Evolutionary conservation across 2,888 invertebrate species (phyloP).

Genomic region (Tiphia femorata): DNA sequence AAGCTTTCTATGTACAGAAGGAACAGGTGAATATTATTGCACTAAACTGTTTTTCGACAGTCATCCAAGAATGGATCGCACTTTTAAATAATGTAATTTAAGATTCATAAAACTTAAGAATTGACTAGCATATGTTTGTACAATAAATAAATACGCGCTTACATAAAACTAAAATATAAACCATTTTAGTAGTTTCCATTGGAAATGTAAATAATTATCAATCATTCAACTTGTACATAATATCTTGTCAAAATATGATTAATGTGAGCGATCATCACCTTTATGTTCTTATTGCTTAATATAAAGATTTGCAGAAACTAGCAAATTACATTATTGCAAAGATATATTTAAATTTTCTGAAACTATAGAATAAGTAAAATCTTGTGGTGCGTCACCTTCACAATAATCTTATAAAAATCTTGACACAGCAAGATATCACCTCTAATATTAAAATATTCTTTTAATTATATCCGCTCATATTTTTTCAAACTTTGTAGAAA

Average conservation of each 20-base stretch:
- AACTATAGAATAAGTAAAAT: conserved; percentile 18
- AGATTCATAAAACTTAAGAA: no score
- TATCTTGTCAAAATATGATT: not conserved
- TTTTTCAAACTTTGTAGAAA: conserved; percentile 4
- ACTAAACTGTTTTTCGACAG: conserved; percentile 48
- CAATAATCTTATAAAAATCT: conserved; percentile 24
- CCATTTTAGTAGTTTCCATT: conserved; percentile 4
- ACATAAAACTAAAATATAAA: conserved; percentile 30
- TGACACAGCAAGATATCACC: not conserved
- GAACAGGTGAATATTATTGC: conserved; percentile 57
- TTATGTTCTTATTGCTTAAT: conserved; percentile 35
- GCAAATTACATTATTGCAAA: conserved; percentile 15
- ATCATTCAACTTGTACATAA: conserved; percentile 16
- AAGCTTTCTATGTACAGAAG: conserved; percentile 48
- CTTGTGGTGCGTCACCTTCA: conserved; percentile 4
- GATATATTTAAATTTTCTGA: conserved; percentile 21
- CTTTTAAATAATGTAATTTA: conserved; percentile 37
- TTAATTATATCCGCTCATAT: conserved; percentile 16
- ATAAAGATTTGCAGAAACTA: conserved; percentile 22
- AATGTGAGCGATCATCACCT: conserved; percentile 1
- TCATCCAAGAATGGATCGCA: no score
- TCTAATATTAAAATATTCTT: conserved; percentile 36
- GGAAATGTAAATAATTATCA: conserved; percentile 14
- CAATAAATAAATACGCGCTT: conserved; percentile 43
- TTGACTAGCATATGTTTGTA: conserved; percentile 49